These are phyloP conservation scores for Epizoanthus ramosus DNA, from an alignment of 92 coral and sea anemone genomes.

Conservation along the genomic window DNA sequence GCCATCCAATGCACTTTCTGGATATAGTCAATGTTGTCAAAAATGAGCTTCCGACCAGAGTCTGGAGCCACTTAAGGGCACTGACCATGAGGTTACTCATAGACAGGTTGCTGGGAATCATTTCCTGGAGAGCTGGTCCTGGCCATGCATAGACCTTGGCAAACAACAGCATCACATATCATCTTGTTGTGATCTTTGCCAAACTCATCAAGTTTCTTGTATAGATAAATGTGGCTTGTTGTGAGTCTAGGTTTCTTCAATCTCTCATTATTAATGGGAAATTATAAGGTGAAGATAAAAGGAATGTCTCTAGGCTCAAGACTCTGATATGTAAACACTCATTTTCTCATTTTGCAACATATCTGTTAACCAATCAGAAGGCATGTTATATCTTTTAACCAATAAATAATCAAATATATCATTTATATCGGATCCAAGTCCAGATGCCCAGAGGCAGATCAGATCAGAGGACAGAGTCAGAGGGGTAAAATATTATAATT, in stretches of 20 bases:
- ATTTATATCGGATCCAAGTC: too few species aligned
- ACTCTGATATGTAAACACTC: too few species aligned
- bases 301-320: too few species aligned
- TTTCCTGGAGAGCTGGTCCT: neutral
- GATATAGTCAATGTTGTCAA: slow-evolving; percentile 35
- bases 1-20: slow-evolving; percentile 61
- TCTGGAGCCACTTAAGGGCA: neutral
- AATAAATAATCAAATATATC: too few species aligned
- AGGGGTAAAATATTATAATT: too few species aligned
- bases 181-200: slow-evolving; percentile 51
- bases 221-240: slow-evolving; percentile 59
- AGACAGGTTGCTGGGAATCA: neutral
- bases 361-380: too few species aligned
- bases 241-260: slow-evolving; percentile 47
- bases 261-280: too few species aligned
- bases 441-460: too few species aligned
- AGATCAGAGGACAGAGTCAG: too few species aligned
- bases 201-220: slow-evolving; percentile 62
- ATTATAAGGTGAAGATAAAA: too few species aligned
- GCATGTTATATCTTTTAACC: too few species aligned
- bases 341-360: too few species aligned
- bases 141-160: slow-evolving; percentile 57
- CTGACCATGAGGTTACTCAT: neutral
- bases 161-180: slow-evolving; percentile 42
- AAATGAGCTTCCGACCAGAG: slow-evolving; percentile 26